phyloP scores from a whole-genome alignment of 2,888 invertebrate species.

The Caenorhabditis angaria region DNA sequence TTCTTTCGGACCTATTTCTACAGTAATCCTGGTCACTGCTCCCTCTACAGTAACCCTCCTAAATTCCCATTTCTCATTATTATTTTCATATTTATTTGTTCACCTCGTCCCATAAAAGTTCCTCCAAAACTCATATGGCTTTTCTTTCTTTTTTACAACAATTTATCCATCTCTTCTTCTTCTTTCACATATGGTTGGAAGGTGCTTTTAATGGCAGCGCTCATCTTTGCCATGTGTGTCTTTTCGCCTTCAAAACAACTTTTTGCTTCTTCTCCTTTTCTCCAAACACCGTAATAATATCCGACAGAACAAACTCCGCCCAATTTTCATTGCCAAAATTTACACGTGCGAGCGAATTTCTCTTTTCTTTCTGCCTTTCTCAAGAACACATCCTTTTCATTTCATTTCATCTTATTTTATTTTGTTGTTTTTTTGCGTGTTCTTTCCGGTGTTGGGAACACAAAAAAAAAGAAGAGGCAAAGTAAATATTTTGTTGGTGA shows the following conservation, averaged over 20 bases:
- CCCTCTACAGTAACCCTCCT: too few relatives aligned
- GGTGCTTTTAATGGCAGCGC: background rate
- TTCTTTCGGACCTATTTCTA: too few relatives aligned
- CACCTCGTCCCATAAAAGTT: background rate
- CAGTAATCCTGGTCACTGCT: too few relatives aligned
- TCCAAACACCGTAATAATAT: background rate
- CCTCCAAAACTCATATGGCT: conserved; percentile 8
- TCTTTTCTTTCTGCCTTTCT: background rate
- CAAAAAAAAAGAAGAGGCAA: background rate
- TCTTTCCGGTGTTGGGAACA: too few relatives aligned
- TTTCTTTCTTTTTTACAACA: background rate
- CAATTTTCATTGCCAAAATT: background rate
- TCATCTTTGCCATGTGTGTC: background rate
- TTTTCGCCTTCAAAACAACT: background rate
- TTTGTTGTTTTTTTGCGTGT: background rate
- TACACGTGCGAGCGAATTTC: background rate
- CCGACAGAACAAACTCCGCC: background rate
- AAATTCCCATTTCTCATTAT: background rate
- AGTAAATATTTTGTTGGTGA: background rate
- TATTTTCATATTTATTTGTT: background rate
- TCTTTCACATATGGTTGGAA: conserved; percentile 1
- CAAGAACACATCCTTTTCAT: background rate
- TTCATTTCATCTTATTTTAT: background rate
- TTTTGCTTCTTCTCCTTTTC: background rate
- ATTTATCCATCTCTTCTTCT: background rate